Conservation (phyloP, 1,140 invertebrate species). For the Pinna nobilis region DNA sequence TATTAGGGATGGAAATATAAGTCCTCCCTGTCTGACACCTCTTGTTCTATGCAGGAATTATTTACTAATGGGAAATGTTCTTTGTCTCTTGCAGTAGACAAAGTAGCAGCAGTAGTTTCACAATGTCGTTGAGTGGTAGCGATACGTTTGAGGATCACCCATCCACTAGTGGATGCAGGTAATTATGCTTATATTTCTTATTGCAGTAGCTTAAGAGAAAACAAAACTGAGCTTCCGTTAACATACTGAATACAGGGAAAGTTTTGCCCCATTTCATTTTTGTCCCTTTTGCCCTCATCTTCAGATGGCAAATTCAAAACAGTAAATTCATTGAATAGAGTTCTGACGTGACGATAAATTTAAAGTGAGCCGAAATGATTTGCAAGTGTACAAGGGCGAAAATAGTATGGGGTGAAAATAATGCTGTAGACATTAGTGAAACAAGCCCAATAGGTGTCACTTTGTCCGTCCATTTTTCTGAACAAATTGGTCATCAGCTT, state of each 20-base stretch:
- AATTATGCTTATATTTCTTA: conserved; percentile 10
- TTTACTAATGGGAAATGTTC: background rate
- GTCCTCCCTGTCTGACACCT: too few relatives aligned
- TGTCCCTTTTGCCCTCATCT: too few relatives aligned
- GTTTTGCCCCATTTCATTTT: too few relatives aligned
- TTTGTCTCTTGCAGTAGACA: conserved; percentile 21
- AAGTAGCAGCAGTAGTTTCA: conserved; percentile 53
- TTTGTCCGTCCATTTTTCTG: background rate
- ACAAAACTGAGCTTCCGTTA: background rate
- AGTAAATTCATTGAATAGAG: too few relatives aligned
- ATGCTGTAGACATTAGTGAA: background rate
- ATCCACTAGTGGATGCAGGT: conserved; percentile 65
- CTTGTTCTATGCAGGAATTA: background rate
- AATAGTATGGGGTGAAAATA: too few relatives aligned
- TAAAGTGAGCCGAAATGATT: background rate
- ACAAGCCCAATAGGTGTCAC: background rate
- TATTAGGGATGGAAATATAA: background rate
- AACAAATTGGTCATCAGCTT: too few relatives aligned
- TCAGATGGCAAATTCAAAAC: too few relatives aligned
- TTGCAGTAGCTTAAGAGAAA: background rate
- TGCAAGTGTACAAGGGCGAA: too few relatives aligned
- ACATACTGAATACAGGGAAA: too few relatives aligned
- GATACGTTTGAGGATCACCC: conserved; percentile 50
- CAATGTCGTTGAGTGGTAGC: conserved; percentile 53
- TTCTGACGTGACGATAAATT: background rate